Conservation (phyloP, 2,888 invertebrate genomes). For the Drosophila colorata region DNA sequence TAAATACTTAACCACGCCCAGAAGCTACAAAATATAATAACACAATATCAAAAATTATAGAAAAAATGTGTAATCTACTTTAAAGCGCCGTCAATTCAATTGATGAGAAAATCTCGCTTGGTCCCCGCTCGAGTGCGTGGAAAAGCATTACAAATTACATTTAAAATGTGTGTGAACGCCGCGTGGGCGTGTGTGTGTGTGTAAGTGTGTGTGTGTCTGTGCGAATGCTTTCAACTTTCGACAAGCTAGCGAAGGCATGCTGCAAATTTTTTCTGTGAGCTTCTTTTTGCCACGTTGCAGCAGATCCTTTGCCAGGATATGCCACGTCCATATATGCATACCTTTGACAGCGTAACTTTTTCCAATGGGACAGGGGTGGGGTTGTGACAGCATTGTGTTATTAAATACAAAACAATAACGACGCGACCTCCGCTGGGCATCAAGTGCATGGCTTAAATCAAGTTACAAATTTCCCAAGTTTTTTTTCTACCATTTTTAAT, state of each 20-base stretch:
- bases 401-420: constrained; percentile 64
- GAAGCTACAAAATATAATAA: not conserved
- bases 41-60: not conserved
- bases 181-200: not conserved
- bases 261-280: constrained; percentile 23
- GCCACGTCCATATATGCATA: constrained; percentile 19
- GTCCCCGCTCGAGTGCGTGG: constrained; percentile 9
- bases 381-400: constrained; percentile 62
- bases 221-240: constrained; percentile 59
- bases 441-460: constrained; percentile 43
- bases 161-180: constrained; percentile 14
- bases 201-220: constrained; percentile 5
- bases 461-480: no score
- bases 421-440: constrained; percentile 1
- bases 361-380: not conserved
- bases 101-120: constrained; percentile 27
- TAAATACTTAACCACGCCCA: constrained; percentile 1
- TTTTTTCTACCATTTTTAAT: no score
- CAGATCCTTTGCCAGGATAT: constrained; percentile 22
- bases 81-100: constrained; percentile 40
- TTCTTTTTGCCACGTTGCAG: constrained; percentile 19
- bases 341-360: constrained; percentile 43
- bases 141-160: constrained; percentile 53
- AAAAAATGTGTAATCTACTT: constrained; percentile 9
- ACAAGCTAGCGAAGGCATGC: constrained; percentile 34